Base-by-base conservation (phyloP, 2,113 vertebrate genomes). In the Morone saxatilis region DNA sequence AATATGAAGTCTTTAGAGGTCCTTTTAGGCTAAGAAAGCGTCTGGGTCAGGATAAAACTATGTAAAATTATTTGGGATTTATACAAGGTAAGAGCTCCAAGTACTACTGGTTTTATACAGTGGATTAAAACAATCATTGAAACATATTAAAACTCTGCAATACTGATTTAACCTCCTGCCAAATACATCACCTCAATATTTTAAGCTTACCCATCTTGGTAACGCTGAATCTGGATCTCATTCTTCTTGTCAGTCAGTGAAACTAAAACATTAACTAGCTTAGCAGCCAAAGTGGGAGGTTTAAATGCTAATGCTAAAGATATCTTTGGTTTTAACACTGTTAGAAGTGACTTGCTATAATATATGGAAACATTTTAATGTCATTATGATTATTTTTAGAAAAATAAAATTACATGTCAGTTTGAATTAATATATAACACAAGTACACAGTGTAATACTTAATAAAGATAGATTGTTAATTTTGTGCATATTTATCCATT, bases 1-100 rank as follows among this genome's bases (percentile, higher is more conserved):
- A 71, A 19, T 53, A 45, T 71, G 2, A 45, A n/a, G n/a, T 31
- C 71, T 79, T 61, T 43, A 71, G 6, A 25, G 41, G 9, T 73
- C 43, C n/a, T n/a, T 25, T 4, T 40, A 25, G 57, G 69, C 43
- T 20, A 48, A 9, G 61, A 14, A 8, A 47, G 12, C 54, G 7
- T 13, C 59, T 12, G 7, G 16, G 36, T 53, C 38, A 71, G 7
- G 12, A 22, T 31, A 20, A 79, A 70, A n/a, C 11, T 71, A 45
- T 71, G 48, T 71, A 5, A 38, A 57, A 56, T 4, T 1, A 59
- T 19, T 22, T 22, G 13, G 11, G 45, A 47, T 48, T 57, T 61
- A 59, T 51, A 1, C 14, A 51, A 17, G 8, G 14, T 40, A 22
- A 25, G n/a, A 53, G n/a, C 11, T n/a, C 2, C 12, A 70, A 19